These are phyloP conservation scores for Proctacanthus coquilletti DNA, from an alignment of 1,140 invertebrate species.

Conservation along the genomic window DNA sequence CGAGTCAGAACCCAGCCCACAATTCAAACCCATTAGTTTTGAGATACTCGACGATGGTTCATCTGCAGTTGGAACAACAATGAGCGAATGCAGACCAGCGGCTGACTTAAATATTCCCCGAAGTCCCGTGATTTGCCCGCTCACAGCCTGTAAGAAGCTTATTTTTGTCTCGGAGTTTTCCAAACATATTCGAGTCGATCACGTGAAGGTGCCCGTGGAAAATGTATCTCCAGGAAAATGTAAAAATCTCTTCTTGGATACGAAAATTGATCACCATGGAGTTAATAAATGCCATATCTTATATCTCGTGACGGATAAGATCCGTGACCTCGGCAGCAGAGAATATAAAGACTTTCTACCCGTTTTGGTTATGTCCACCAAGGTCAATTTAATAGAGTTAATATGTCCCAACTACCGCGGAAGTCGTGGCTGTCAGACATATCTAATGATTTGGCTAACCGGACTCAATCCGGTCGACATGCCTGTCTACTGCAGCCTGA, in stretches of 20 bases:
- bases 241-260: constrained; percentile 19
- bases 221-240: constrained; percentile 8
- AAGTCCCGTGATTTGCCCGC: constrained; percentile 14
- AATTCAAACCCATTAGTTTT: neutral
- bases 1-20: neutral
- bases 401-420: neutral
- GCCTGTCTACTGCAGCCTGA: constrained; percentile 9
- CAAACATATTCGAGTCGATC: constrained; percentile 13
- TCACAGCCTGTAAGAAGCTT: constrained; percentile 11
- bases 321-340: constrained; percentile 7
- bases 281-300: constrained; percentile 15
- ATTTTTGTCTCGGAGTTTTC: constrained; percentile 18
- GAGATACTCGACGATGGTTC: no score
- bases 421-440: neutral
- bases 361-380: constrained; percentile 15
- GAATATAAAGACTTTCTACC: constrained; percentile 13
- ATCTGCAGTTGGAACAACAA: no score
- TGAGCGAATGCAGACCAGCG: no score
- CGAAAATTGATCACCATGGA: constrained; percentile 7
- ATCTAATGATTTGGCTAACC: constrained; percentile 15
- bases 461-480: constrained; percentile 9
- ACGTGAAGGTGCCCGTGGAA: constrained; percentile 14
- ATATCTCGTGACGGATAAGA: constrained; percentile 14
- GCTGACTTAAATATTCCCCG: constrained; percentile 11
- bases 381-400: constrained; percentile 7